phyloP scores from a whole-genome alignment of 30 jellyfish, hydroid and myxozoan species.

The Clytia hemisphaerica region DNA sequence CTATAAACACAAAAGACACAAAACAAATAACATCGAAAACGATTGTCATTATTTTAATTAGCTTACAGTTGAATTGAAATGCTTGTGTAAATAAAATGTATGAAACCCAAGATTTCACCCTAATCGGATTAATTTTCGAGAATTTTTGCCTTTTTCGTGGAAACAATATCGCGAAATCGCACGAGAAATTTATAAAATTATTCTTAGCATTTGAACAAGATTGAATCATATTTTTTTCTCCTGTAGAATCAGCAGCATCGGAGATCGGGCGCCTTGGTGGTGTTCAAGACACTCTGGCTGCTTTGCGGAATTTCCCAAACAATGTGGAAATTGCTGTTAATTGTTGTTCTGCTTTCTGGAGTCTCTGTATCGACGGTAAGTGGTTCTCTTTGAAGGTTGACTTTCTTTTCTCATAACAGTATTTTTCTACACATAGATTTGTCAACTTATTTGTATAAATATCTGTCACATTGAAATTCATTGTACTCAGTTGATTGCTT shows the following conservation, averaged over 20 bases:
- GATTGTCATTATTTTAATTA: too few relatives aligned
- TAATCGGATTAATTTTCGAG: neutral
- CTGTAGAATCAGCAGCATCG: slow-evolving; percentile 63
- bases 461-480: neutral
- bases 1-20: too few relatives aligned
- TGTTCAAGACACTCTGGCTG: slow-evolving; percentile 76
- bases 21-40: too few relatives aligned
- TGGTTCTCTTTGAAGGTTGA: neutral
- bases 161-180: too few relatives aligned
- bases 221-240: neutral
- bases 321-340: slow-evolving; percentile 66
- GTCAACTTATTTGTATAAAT: neutral
- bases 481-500: too few relatives aligned
- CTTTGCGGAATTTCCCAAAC: slow-evolving; percentile 62
- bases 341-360: slow-evolving; percentile 92
- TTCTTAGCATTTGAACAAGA: neutral
- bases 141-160: too few relatives aligned
- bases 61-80: too few relatives aligned
- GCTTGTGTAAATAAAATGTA: too few relatives aligned
- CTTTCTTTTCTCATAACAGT: neutral
- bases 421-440: neutral
- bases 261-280: slow-evolving; percentile 88
- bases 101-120: too few relatives aligned
- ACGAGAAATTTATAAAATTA: too few relatives aligned
- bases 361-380: slow-evolving; percentile 63